Percentiles rank a stretch among this genome's conserved stretches.
Evolutionary conservation across 2,113 vertebrate species (phyloP).

Genomic region (Tetrao urogallus): DNA sequence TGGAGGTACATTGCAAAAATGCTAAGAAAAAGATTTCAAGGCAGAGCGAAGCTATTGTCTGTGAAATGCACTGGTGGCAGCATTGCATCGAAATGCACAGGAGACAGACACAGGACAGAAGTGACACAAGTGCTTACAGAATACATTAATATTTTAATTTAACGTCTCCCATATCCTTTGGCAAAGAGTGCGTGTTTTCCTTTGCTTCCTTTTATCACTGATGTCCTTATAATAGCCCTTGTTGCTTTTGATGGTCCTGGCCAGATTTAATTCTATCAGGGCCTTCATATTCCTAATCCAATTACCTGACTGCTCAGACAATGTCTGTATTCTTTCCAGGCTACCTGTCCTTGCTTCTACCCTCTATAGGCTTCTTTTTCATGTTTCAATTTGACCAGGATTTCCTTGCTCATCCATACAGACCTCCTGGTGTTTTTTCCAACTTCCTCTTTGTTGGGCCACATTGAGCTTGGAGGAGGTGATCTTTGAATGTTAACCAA

Average conservation of each 20-base stretch:
- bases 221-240: background rate
- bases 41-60: background rate
- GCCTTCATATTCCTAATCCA: background rate
- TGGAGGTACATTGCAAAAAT: background rate
- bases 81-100: rapidly evolving
- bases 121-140: background rate
- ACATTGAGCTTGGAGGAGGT: background rate
- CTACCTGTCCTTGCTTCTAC: too few species aligned
- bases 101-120: background rate
- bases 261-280: background rate
- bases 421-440: background rate
- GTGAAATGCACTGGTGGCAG: background rate
- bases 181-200: background rate
- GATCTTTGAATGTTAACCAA: background rate
- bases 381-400: too few species aligned
- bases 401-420: background rate
- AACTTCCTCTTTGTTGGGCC: background rate
- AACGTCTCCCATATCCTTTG: background rate
- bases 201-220: background rate
- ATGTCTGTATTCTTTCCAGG: background rate
- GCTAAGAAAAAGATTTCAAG: background rate
- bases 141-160: background rate
- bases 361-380: too few species aligned
- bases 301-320: background rate
- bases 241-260: background rate